These are phyloP conservation scores for Trichopria drosophilae DNA, from an alignment of 2,888 invertebrate species.

Conservation along the genomic window DNA sequence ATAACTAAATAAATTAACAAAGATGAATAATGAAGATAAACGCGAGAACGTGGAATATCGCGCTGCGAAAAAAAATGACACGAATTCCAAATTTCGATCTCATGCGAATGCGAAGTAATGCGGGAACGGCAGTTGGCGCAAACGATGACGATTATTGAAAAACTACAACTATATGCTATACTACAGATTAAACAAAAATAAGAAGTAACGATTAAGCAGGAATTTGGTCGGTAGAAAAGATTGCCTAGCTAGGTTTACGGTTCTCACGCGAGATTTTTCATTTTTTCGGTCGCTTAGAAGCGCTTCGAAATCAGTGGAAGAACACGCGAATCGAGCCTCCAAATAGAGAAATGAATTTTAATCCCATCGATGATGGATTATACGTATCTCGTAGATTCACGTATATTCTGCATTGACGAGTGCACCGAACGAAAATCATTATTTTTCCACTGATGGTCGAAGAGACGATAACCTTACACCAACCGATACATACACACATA, in stretches of 20 bases:
- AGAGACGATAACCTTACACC: too few species aligned
- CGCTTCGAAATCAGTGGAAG: constrained; percentile 28
- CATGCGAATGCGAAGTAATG: constrained; percentile 23
- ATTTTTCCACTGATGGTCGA: too few species aligned
- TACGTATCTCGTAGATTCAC: too few species aligned
- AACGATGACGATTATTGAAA: constrained; percentile 12
- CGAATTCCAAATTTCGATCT: constrained; percentile 35
- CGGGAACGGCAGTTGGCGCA: constrained; percentile 12
- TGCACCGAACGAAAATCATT: too few species aligned
- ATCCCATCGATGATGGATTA: too few species aligned
- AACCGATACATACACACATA: too few species aligned
- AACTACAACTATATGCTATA: constrained; percentile 33
- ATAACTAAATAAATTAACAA: constrained; percentile 19
- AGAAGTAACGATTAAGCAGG: constrained; percentile 25
- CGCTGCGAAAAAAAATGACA: constrained; percentile 15
- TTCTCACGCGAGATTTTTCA: constrained; percentile 29
- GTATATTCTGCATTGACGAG: too few species aligned
- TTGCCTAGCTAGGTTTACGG: constrained; percentile 41
- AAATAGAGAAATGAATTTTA: too few species aligned
- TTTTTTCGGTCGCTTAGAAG: constrained; percentile 31
- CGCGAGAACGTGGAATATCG: constrained; percentile 11
- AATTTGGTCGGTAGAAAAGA: constrained; percentile 40
- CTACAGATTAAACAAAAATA: constrained; percentile 26
- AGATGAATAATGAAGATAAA: constrained; percentile 10
- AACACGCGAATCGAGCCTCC: constrained; percentile 8